Percentiles rank a stretch among this genome's conserved stretches.
phyloP scores from a whole-genome alignment of 2,888 invertebrate genomes.

The Steinernema hermaphroditum region DNA sequence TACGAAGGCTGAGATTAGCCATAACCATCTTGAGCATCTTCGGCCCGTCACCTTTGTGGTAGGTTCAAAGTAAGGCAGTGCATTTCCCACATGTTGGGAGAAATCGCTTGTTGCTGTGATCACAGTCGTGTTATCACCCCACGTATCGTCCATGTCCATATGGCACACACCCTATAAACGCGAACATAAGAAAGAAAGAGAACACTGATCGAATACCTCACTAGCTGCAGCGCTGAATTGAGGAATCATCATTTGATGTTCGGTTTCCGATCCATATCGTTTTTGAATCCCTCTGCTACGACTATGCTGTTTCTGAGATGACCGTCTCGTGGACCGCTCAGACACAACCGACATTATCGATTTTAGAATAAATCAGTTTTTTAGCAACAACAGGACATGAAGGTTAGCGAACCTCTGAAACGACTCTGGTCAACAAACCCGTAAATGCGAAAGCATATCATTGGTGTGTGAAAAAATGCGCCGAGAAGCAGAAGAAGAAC shows the following conservation, averaged over 20 bases:
- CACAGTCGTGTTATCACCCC: slow-evolving; percentile 64
- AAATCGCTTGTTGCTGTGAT: slow-evolving; percentile 59
- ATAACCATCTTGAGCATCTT: slow-evolving; percentile 58
- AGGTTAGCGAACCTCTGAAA: not conserved
- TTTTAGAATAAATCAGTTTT: not conserved
- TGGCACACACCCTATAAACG: slow-evolving; percentile 37
- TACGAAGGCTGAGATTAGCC: slow-evolving; percentile 50
- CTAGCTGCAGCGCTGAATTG: slow-evolving; percentile 57
- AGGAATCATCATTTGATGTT: slow-evolving; percentile 48
- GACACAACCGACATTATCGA: slow-evolving; percentile 31
- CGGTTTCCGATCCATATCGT: slow-evolving; percentile 39
- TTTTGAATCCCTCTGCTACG: slow-evolving; percentile 28
- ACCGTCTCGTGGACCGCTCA: slow-evolving; percentile 34
- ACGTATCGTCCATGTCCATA: slow-evolving; percentile 50
- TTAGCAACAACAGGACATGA: not conserved
- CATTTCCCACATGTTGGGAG: slow-evolving; percentile 48
- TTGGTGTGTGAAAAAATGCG: not conserved
- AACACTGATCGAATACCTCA: slow-evolving; percentile 42
- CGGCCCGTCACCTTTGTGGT: slow-evolving; percentile 32
- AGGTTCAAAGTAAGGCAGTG: slow-evolving; percentile 24
- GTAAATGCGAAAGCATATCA: too few relatives aligned
- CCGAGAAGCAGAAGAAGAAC: not conserved
- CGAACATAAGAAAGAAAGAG: not conserved
- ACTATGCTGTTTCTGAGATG: slow-evolving; percentile 27
- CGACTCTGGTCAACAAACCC: not conserved